These are phyloP conservation scores for Cheilinus undulatus DNA, from an alignment of 2,113 vertebrate species.

Conservation along the genomic window DNA sequence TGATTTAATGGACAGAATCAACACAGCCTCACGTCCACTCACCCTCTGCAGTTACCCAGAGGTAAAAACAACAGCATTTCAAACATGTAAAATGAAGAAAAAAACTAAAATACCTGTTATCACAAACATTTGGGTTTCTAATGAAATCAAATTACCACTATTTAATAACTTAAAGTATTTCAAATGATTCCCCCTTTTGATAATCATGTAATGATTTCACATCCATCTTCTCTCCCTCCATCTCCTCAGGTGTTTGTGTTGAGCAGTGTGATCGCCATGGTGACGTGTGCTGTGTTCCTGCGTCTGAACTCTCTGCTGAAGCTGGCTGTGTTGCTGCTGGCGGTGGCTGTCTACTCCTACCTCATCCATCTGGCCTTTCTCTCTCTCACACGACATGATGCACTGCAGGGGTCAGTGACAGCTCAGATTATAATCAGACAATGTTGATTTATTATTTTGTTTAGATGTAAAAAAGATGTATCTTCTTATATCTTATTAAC, in stretches of 20 bases:
- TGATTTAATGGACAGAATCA: slow-evolving; percentile 77
- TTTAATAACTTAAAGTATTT: too few relatives aligned
- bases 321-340: slow-evolving; percentile 91
- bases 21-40: slow-evolving; percentile 43
- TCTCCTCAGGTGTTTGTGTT: slow-evolving; percentile 89
- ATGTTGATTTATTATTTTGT: background rate
- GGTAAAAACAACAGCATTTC: slow-evolving; percentile 78
- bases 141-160: too few relatives aligned
- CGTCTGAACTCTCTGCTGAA: slow-evolving; percentile 95
- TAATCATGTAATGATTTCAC: too few relatives aligned
- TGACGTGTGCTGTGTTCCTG: slow-evolving; percentile 96
- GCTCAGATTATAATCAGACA: background rate
- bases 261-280: slow-evolving; percentile 95
- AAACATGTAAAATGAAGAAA: too few relatives aligned
- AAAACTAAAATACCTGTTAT: too few relatives aligned
- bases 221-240: background rate
- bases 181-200: too few relatives aligned
- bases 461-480: background rate
- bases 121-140: too few relatives aligned
- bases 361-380: slow-evolving; percentile 92
- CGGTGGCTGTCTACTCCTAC: slow-evolving; percentile 89
- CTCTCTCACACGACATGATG: slow-evolving; percentile 76
- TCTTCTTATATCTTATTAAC: background rate
- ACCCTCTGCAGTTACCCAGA: slow-evolving; percentile 93
- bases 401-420: slow-evolving; percentile 49